Percentiles rank a stretch among this genome's conserved stretches.
These are phyloP conservation scores for Sparus aurata DNA, from an alignment of 2,797 vertebrate species.

Conservation along the genomic window DNA sequence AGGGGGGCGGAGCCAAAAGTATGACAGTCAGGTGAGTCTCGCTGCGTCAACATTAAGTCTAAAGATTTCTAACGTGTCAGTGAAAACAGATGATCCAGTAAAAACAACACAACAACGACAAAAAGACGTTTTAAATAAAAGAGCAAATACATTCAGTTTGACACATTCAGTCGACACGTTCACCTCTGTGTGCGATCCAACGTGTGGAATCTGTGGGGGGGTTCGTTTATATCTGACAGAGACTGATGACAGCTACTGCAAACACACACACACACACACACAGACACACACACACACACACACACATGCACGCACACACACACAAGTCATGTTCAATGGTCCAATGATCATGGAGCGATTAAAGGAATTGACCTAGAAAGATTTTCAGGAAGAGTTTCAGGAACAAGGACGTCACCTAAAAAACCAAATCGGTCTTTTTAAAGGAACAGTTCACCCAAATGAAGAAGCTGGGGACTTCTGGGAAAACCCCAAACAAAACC, in stretches of 20 bases:
- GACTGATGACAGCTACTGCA: slow-evolving; percentile 71
- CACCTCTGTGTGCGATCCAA: slow-evolving; percentile 44
- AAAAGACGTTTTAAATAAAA: slow-evolving; percentile 49
- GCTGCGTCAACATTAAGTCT: slow-evolving; percentile 83
- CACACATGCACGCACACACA: background rate
- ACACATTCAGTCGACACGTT: slow-evolving; percentile 61
- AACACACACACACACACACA: slow-evolving; percentile 60
- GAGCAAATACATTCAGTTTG: slow-evolving; percentile 63
- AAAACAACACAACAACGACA: slow-evolving; percentile 77
- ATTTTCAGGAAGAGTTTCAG: slow-evolving; percentile 10
- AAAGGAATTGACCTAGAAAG: slow-evolving; percentile 1
- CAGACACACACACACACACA: slow-evolving; percentile 53
- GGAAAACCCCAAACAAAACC: too few relatives aligned
- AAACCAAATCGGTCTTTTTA: background rate
- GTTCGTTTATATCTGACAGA: slow-evolving; percentile 82
- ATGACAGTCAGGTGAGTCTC: slow-evolving; percentile 75
- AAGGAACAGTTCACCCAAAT: background rate
- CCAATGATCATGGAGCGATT: slow-evolving; percentile 67
- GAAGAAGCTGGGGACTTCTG: too few relatives aligned
- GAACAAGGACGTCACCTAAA: slow-evolving; percentile 10
- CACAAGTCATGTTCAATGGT: slow-evolving; percentile 70
- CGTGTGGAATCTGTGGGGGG: slow-evolving; percentile 63
- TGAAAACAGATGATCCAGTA: slow-evolving; percentile 85
- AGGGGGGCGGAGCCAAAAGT: slow-evolving; percentile 80
- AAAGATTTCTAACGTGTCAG: slow-evolving; percentile 82